phyloP scores from a whole-genome alignment of 2,888 invertebrate genomes.

The Physocephala rufipes region DNA sequence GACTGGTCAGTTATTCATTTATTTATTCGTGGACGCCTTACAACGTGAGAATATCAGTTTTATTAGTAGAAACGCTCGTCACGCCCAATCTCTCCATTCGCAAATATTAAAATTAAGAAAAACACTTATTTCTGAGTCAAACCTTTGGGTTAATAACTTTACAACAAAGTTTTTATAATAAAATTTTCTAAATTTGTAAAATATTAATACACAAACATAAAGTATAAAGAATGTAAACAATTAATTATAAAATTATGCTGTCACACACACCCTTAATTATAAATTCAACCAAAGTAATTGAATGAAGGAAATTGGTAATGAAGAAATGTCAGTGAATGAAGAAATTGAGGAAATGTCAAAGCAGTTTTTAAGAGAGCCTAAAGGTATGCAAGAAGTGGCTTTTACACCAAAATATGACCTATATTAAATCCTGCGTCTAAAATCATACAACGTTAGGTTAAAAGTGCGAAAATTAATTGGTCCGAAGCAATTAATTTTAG shows the following conservation, averaged over 20 bases:
- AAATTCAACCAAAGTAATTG: not conserved
- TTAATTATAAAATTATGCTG: not conserved
- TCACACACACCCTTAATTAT: not conserved
- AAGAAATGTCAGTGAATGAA: no score
- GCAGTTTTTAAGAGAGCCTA: not conserved
- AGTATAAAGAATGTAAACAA: conserved; percentile 17
- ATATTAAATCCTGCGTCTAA: no score
- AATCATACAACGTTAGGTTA: no score
- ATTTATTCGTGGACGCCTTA: not conserved
- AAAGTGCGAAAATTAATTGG: no score
- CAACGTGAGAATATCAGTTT: not conserved
- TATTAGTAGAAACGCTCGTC: conserved; percentile 14
- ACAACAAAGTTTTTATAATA: not conserved
- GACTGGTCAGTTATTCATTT: not conserved
- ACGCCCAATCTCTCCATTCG: conserved; percentile 18
- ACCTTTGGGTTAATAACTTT: not conserved
- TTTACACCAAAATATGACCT: no score
- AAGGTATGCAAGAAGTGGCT: conserved; percentile 8
- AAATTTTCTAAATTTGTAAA: not conserved
- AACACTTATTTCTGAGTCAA: not conserved
- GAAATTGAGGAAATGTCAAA: not conserved
- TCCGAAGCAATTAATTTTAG: no score
- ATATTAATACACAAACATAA: not conserved
- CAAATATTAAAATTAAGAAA: not conserved
- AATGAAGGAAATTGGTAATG: not conserved